Evolutionary conservation across 2,797 vertebrate genomes (phyloP).

Genomic region (Gallinago stenura): DNA sequence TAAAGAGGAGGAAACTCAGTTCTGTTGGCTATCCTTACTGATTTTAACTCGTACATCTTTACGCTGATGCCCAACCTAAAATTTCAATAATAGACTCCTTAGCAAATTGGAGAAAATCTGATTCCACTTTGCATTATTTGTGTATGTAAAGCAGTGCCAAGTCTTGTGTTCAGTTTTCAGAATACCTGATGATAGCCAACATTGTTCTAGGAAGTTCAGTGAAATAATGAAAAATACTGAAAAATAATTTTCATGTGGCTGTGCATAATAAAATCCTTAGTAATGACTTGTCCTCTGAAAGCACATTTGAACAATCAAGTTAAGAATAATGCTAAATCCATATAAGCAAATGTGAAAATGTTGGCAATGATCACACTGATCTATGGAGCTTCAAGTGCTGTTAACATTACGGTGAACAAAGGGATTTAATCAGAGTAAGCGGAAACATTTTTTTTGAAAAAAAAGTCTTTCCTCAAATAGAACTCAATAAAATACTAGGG

Average conservation of each 20-base stretch:
- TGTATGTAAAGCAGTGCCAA: not conserved
- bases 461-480: not conserved
- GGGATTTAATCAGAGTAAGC: not conserved
- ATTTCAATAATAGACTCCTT: not conserved
- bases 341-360: not conserved
- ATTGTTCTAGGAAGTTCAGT: not conserved
- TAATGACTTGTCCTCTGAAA: not conserved
- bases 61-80: not conserved
- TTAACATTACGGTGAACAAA: not conserved
- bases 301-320: not conserved
- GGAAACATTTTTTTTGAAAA: not conserved
- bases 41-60: not conserved
- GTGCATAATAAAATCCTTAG: not conserved
- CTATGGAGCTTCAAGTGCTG: not conserved
- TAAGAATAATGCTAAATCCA: not conserved
- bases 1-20: not conserved
- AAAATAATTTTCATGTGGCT: not conserved
- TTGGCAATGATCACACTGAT: not conserved
- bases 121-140: not conserved
- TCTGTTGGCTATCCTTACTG: fast-evolving
- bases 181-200: not conserved
- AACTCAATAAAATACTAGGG: not conserved
- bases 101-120: not conserved
- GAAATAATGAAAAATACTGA: not conserved
- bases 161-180: not conserved